Conservation (phyloP, 2,113 vertebrate genomes). For the Oreochromis aureus region DNA sequence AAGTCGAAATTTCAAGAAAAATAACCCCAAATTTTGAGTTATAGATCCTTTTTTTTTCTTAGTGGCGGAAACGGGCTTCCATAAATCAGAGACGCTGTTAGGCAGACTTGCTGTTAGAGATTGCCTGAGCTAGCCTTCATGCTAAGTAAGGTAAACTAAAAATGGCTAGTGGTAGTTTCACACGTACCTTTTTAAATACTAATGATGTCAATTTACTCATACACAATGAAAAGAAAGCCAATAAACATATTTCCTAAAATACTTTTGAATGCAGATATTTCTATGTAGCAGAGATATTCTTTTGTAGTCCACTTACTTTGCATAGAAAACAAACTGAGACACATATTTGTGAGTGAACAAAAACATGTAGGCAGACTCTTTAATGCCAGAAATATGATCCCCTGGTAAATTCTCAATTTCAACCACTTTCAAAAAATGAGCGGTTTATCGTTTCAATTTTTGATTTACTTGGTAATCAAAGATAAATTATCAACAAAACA, state of each 20-base stretch:
- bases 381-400: not conserved
- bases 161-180: not conserved
- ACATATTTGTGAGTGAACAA: not conserved
- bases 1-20: accelerated
- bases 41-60: not conserved
- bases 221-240: not conserved
- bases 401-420: not conserved
- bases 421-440: not conserved
- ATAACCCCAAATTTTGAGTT: not conserved
- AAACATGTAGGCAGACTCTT: not conserved
- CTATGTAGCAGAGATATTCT: not conserved
- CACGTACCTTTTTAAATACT: not conserved
- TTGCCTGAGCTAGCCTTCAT: not conserved
- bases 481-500: not conserved
- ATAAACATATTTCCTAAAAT: not conserved
- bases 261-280: not conserved
- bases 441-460: not conserved
- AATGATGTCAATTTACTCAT: not conserved
- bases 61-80: not conserved
- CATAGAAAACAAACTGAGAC: not conserved
- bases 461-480: not conserved
- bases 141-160: not conserved
- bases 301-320: not conserved
- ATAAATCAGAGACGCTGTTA: not conserved
- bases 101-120: not conserved